Base-by-base conservation (phyloP, 2,113 vertebrate species). In the Holacanthus passer region DNA sequence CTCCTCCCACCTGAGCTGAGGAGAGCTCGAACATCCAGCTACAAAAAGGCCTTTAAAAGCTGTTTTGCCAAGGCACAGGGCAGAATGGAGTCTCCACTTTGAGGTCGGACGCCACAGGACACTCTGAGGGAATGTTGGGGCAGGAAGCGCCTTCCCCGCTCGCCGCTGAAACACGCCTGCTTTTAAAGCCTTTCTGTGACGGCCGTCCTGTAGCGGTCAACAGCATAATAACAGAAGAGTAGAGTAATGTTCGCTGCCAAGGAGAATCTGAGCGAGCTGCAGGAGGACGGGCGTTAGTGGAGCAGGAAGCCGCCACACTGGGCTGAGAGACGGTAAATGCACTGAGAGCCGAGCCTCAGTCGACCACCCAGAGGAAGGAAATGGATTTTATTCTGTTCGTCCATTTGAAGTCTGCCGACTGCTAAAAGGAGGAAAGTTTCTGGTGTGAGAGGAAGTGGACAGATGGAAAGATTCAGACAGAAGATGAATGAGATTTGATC, bases 241-340 rank as follows among this genome's bases (percentile, higher is more conserved):
- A 17, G 39, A 69, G 35, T 73, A 60, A 74, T 37, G 69, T 58
- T 20, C 0, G 11, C 22, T 16, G 69, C 50, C 55, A 72, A 86
- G 81, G 76, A 76, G 78, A 50, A 59, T 69, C 66, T 9, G 74
- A 48, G 75, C 31, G n/a, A 8, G 60, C 56, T 37, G 65, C 65
- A 56, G 67, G 73, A 16, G 20, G 53, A 55, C 4, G 14, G 35
- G 14, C 32, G 1, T 77, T 80, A 56, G 68, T 74, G 22, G n/a
- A 17, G 70, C 39, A 66, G 63, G 67, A 41, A 70, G 81, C 66
- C 32, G 83, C 41, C 77, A 77, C 14, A 10, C 70, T 79, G 83
- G 10, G 83, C 80, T 65, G 58, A 84, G 66, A 69, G 79, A 27
- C 2, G 48, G 17, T 63, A 68, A 82, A 86, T 68, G 85, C 2